Conservation (phyloP, 2,113 vertebrate species). For the Aythya baeri region DNA sequence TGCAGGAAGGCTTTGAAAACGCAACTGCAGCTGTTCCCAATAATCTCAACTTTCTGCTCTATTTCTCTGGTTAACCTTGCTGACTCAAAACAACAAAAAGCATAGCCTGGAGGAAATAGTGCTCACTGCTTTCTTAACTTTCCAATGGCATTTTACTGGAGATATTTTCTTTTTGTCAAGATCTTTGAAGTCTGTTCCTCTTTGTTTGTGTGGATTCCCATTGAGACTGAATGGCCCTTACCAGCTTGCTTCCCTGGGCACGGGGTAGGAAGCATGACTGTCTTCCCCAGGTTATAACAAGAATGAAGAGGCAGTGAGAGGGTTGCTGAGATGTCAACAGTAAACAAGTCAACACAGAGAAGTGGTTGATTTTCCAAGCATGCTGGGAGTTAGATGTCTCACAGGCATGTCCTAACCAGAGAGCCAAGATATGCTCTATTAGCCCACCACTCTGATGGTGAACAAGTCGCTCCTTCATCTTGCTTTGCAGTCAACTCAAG, state of each 20-base stretch:
- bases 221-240: constrained; percentile 28
- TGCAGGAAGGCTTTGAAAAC: constrained; percentile 55
- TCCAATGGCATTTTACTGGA: constrained; percentile 34
- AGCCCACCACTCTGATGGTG: neutral
- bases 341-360: neutral
- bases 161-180: constrained; percentile 36
- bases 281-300: neutral
- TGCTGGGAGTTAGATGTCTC: neutral
- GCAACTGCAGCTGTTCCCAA: neutral
- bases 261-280: neutral
- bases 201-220: constrained; percentile 7
- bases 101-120: constrained; percentile 55
- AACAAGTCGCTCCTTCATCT: neutral
- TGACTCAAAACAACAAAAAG: constrained; percentile 71
- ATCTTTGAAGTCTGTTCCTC: constrained; percentile 42
- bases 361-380: neutral
- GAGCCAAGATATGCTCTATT: neutral
- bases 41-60: constrained; percentile 67
- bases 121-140: constrained; percentile 50
- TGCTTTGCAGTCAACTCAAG: neutral
- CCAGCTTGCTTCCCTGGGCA: neutral
- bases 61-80: constrained; percentile 71
- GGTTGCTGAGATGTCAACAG: neutral
- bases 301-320: neutral
- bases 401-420: fast-evolving